Evolutionary conservation across 2,888 invertebrate genomes (phyloP), one percentile per base, ranked within the genome.

Genomic region (Melolontha melolontha): DNA sequence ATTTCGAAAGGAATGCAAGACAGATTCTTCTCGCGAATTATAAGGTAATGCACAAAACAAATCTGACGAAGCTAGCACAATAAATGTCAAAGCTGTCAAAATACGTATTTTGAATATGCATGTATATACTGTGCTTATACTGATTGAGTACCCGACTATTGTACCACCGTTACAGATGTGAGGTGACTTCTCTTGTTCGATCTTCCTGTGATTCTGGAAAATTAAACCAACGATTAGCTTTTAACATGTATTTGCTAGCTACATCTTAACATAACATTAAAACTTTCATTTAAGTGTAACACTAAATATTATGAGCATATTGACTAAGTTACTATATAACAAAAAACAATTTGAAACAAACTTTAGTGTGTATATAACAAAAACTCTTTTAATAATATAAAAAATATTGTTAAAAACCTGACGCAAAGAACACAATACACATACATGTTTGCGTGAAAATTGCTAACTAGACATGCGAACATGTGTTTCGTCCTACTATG

Each of bases 1-100:
- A 40, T 17, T 2, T 8, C 10, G 5, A 11, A 17, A 40, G n/a
- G 39, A 54, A 54, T 54, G 54, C 11, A 40, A 59, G 14, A 40
- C 16, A 59, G 59, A 59, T 59, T 59, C 44, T 42, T 29, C 16
- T 7, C 17, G 8, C 8, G 12, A 16, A 40, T 14, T 40, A 40
- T 2, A 40, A n/a, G 1, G 22, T 22, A 11, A 54, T 34, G 10
- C 1, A 5, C 7, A 40, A 17, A 40, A 17, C 17, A 54, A 16
- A 40, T 39, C 47, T 55, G 66, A 66, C 49, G 39, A 49, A 66
- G 66, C 66, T 66, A 66, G 66, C 57, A 66, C 44, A 66, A 57
- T 27, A 66, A 54, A 54, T 49, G 50, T 66, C 5, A 55, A 66
- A 66, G 55, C 57, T 59, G 8, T 54, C 40, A 40, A 40, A 39